Evolutionary conservation across 2,888 invertebrate species (phyloP).

Genomic region (Synergus itoensis): DNA sequence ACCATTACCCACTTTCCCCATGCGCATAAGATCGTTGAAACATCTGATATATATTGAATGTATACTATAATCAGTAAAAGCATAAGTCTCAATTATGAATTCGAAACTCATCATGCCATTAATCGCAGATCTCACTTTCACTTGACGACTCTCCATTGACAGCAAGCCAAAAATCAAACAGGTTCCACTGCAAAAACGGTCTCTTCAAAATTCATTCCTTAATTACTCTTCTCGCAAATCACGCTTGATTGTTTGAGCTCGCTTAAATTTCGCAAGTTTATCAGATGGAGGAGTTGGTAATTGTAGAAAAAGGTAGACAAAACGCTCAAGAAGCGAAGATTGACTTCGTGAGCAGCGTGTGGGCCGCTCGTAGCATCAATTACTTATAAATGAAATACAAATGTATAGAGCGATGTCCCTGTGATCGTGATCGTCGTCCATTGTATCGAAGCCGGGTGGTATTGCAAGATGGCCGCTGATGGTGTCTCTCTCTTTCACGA

Average conservation of each 20-base stretch:
- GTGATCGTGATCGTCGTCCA: constrained; percentile 59
- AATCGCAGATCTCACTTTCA: neutral
- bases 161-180: neutral
- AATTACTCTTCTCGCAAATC: constrained; percentile 7
- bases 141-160: neutral
- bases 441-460: constrained; percentile 61
- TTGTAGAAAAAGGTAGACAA: constrained; percentile 44
- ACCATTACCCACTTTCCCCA: too few species aligned
- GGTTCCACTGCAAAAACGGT: neutral
- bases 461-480: constrained; percentile 70
- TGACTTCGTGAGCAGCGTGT: constrained; percentile 64
- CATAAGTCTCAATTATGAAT: neutral
- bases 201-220: neutral
- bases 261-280: neutral
- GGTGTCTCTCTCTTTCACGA: constrained; percentile 40
- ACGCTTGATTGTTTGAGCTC: neutral
- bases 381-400: constrained; percentile 62
- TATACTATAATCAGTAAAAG: neutral
- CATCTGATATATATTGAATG: too few species aligned
- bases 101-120: neutral
- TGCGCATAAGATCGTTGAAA: too few species aligned
- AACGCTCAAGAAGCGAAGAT: constrained; percentile 62
- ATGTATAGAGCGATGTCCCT: constrained; percentile 58
- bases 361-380: constrained; percentile 68
- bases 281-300: constrained; percentile 9